Percentiles rank a stretch among this genome's conserved stretches.
Evolutionary conservation across 1,140 invertebrate genomes (phyloP).

Genomic region (Metopolophium dirhodum): DNA sequence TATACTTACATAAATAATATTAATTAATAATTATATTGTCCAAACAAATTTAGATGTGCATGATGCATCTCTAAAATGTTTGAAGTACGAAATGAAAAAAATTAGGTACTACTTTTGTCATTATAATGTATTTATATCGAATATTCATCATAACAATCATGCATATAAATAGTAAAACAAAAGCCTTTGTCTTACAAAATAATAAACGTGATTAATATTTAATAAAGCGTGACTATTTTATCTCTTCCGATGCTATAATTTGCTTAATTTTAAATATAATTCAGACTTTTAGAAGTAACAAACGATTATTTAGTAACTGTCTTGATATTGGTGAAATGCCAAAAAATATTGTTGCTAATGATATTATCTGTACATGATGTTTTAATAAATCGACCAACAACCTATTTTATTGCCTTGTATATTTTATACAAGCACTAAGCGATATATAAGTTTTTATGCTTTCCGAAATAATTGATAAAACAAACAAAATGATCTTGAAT

Average conservation of each 20-base stretch:
- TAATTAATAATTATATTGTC: not conserved
- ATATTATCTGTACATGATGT: not conserved
- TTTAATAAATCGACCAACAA: not conserved
- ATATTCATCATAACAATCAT: not conserved
- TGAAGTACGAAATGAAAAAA: not conserved
- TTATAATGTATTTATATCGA: not conserved
- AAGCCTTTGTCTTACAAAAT: not conserved
- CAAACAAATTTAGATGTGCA: not conserved
- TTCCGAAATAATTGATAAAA: not conserved
- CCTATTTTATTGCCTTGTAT: conserved; percentile 11
- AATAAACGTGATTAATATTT: conserved; percentile 8
- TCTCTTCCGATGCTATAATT: not conserved
- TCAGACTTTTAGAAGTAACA: not conserved
- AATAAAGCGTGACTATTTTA: not conserved
- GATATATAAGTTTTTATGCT: not conserved
- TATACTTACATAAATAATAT: not conserved
- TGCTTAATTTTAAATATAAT: not conserved
- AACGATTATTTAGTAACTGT: not conserved
- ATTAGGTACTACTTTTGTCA: not conserved
- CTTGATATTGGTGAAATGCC: conserved; percentile 29
- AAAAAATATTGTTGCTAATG: not conserved
- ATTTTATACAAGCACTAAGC: not conserved
- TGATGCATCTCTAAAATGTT: not conserved
- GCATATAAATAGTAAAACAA: conserved; percentile 1
- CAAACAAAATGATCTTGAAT: not conserved